Evolutionary conservation across 2,888 invertebrate genomes (phyloP).

Genomic region (Pocota personata): DNA sequence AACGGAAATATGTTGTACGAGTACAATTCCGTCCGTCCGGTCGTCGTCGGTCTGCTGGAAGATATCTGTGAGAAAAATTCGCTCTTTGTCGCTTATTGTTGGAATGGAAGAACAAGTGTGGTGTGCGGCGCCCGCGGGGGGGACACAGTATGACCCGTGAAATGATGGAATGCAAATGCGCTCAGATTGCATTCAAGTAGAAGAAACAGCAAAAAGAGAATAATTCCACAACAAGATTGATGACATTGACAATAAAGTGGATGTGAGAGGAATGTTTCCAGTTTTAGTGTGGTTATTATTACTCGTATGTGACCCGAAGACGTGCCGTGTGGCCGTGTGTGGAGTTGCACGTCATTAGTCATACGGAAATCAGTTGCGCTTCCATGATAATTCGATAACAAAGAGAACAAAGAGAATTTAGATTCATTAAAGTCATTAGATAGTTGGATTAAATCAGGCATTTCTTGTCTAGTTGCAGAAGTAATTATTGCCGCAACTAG

Average conservation of each 20-base stretch:
- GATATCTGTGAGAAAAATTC: slow-evolving; percentile 56
- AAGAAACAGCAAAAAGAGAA: background rate
- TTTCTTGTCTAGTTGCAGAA: too few species aligned
- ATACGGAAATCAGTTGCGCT: background rate
- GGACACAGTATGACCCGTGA: slow-evolving; percentile 15
- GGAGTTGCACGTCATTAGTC: background rate
- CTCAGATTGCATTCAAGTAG: slow-evolving; percentile 38
- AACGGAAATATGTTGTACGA: slow-evolving; percentile 66
- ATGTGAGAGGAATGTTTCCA: slow-evolving; percentile 34
- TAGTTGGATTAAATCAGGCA: background rate
- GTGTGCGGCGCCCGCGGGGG: background rate
- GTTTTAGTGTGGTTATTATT: slow-evolving; percentile 1
- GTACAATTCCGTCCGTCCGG: slow-evolving; percentile 38
- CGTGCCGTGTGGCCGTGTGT: background rate
- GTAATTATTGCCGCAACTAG: too few species aligned
- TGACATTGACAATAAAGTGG: slow-evolving; percentile 68
- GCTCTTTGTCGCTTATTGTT: slow-evolving; percentile 28
- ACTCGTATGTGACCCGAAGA: background rate
- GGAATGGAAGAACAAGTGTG: background rate
- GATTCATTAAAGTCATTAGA: background rate
- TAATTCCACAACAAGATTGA: slow-evolving; percentile 61
- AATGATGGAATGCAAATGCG: slow-evolving; percentile 65
- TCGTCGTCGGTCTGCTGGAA: background rate
- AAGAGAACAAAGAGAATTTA: slow-evolving; percentile 1
- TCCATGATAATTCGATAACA: background rate